A percentile compares a stretch with the other conserved stretches of the same genome.
phyloP scores from a whole-genome alignment of 1,140 invertebrate genomes.

The Heterodera carotae region DNA sequence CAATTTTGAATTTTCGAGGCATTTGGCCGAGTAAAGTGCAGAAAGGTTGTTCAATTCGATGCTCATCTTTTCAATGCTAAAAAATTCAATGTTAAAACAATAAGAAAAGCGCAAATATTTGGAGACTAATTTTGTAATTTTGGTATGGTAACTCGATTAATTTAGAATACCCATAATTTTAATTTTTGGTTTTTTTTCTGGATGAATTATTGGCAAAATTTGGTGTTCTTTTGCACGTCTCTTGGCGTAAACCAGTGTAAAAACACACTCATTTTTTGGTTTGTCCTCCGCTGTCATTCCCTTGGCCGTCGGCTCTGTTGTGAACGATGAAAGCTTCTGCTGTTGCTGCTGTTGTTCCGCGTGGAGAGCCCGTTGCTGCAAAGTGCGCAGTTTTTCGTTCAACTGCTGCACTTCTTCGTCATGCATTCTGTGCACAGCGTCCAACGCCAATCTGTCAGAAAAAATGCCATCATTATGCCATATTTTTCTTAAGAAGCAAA shows the following conservation, averaged over 20 bases:
- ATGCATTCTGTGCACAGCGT: slow-evolving; percentile 88
- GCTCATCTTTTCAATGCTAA: slow-evolving; percentile 76
- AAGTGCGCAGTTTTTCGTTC: slow-evolving; percentile 60
- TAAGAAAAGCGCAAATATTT: no score
- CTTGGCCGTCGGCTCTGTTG: slow-evolving; percentile 8
- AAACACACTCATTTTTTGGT: not conserved
- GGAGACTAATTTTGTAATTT: no score
- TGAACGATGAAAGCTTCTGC: slow-evolving; percentile 64
- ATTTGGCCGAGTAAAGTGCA: slow-evolving; percentile 86
- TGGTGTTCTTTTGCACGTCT: no score
- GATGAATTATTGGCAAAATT: no score
- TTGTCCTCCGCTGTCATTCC: slow-evolving; percentile 24
- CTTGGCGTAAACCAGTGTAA: not conserved
- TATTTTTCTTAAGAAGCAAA: no score
- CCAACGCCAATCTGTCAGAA: slow-evolving; percentile 72
- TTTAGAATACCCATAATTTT: no score
- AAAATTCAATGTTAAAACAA: no score
- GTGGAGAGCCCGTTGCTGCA: slow-evolving; percentile 34
- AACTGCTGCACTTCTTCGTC: slow-evolving; percentile 85
- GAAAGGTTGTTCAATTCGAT: slow-evolving; percentile 82
- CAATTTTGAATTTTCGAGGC: slow-evolving; percentile 81
- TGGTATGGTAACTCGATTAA: no score
- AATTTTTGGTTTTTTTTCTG: no score
- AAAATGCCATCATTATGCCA: slow-evolving; percentile 1
- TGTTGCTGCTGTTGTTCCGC: slow-evolving; percentile 64